Evolutionary conservation across 2,888 invertebrate genomes (phyloP).

Genomic region (Mythimna loreyi): DNA sequence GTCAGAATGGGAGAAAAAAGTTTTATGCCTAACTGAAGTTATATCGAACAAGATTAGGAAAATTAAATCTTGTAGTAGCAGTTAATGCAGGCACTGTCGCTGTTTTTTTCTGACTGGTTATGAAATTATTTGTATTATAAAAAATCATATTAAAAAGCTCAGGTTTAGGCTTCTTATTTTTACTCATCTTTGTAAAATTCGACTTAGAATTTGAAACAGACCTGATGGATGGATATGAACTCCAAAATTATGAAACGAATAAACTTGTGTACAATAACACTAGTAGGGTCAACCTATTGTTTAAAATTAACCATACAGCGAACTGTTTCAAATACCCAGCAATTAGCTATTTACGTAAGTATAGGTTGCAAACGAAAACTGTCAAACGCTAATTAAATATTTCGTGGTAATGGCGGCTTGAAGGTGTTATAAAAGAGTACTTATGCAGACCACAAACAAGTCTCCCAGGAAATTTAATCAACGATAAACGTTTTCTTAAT

Average conservation of each 20-base stretch:
- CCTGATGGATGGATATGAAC: background rate
- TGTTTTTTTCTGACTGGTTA: constrained; percentile 50
- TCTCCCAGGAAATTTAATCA: background rate
- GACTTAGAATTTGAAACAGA: background rate
- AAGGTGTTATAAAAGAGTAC: background rate
- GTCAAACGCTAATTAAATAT: constrained; percentile 32
- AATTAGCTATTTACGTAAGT: constrained; percentile 27
- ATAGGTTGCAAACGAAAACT: constrained; percentile 8
- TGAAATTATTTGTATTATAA: too few species aligned
- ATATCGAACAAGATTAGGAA: too few species aligned
- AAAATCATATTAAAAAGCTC: too few species aligned
- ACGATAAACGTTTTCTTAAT: background rate
- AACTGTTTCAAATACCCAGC: background rate
- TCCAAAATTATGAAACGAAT: background rate
- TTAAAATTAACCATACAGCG: constrained; percentile 9
- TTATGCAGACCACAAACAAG: background rate
- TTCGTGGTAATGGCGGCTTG: background rate
- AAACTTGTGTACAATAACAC: background rate
- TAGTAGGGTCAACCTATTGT: background rate
- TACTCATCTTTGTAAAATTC: background rate
- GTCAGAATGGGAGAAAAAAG: too few species aligned
- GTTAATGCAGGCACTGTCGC: constrained; percentile 19
- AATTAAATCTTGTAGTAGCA: too few species aligned
- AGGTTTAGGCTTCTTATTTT: constrained; percentile 62
- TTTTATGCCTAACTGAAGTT: too few species aligned